Base-by-base conservation (phyloP, 2,797 vertebrate genomes). In the Decapterus maruadsi region DNA sequence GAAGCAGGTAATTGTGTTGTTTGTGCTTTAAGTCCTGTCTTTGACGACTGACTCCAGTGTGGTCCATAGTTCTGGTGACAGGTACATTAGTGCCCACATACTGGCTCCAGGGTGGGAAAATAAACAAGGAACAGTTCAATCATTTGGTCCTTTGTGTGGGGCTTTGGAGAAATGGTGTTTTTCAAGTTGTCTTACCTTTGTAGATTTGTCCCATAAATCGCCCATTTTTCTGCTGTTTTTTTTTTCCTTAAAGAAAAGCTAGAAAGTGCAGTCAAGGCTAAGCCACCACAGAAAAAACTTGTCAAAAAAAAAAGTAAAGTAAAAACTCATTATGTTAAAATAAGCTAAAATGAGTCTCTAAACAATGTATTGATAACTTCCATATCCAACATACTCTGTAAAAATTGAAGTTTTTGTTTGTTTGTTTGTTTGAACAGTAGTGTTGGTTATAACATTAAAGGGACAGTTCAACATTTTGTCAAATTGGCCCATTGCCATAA, bases 41-140 rank as follows among this genome's bases (percentile, higher is more conserved):
- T 75, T 76, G 75, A 86, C 66, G 19, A 67, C 34, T 53, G 55
- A 26, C 85, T 73, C 78, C 81, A 29, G 61, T 83, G 85, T 83
- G 79, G 84, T 88, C 89, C 69, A 46, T 16, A 56, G 82, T 62
- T 68, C 34, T 62, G 58, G 31, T 86, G 82, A 88, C 84, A 85
- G 82, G 68, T 82, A 86, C 82, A 85, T 90, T 81, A 82, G 78
- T 53, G 65, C 43, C 77, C 79, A 61, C 75, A 75, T 58, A 10
- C 64, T 57, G 48, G 69, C 81, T 87, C 42, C 65, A 40, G 71
- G 80, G 53, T 78, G 84, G 71, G 65, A 88, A 83, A 81, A 80
- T 38, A 92, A 91, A 89, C 73, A 78, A 61, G 51, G 40, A 77
- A 22, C 55, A 53, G 77, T 59, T 90, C 80, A 84, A 46, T 90